phyloP scores from a whole-genome alignment of 2,113 vertebrate genomes.

The Laticauda laticaudata region DNA sequence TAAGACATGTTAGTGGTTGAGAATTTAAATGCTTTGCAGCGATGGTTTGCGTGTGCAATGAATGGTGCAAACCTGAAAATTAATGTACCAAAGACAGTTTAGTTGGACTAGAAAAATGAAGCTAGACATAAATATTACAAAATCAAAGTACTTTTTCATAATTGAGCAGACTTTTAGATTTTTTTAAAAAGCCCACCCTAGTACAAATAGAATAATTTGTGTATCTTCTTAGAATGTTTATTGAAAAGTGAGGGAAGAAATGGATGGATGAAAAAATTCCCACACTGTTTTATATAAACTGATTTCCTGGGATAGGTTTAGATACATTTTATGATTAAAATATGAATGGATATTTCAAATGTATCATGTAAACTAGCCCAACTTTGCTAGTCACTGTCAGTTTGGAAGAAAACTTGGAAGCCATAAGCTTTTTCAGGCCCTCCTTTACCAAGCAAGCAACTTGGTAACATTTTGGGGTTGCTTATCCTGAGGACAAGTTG shows the following conservation, averaged over 20 bases:
- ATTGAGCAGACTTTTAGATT: background rate
- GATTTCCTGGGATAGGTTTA: background rate
- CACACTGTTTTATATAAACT: background rate
- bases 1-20: background rate
- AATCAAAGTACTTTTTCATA: background rate
- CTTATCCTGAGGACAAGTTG: background rate
- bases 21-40: background rate
- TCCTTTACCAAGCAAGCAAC: background rate
- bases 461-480: background rate
- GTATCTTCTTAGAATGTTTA: background rate
- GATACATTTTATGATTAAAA: background rate
- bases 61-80: background rate
- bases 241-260: background rate
- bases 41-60: background rate
- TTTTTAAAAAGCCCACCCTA: background rate
- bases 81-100: background rate
- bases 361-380: background rate
- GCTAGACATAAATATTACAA: background rate
- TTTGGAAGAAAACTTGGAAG: background rate
- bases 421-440: background rate
- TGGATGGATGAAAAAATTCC: background rate
- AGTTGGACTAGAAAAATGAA: background rate
- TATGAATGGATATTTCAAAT: background rate
- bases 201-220: background rate
- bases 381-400: background rate